These are phyloP conservation scores for Nyctalus aviator DNA, from an alignment of 2,797 vertebrate genomes.

Conservation along the genomic window DNA sequence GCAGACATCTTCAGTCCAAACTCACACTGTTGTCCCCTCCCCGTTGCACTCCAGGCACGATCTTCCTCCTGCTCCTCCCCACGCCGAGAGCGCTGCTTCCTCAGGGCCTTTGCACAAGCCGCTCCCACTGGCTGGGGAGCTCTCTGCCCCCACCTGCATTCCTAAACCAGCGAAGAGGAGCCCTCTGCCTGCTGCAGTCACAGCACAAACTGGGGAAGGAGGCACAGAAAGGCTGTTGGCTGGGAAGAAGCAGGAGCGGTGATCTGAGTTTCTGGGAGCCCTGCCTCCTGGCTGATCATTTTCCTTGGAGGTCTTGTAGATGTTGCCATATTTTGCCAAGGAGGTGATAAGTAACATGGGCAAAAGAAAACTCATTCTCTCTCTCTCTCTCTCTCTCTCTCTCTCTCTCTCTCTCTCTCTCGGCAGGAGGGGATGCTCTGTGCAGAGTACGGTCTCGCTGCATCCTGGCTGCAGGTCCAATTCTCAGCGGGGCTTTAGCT, in stretches of 20 bases:
- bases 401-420: not conserved
- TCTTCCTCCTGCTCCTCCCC: not conserved
- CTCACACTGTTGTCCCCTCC: not conserved
- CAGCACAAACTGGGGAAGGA: not conserved
- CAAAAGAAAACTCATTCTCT: not conserved
- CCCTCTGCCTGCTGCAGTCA: not conserved
- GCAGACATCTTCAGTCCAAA: not conserved
- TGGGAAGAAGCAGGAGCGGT: not conserved
- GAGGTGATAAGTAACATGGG: not conserved
- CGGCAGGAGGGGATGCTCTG: not conserved
- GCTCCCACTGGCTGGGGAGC: not conserved
- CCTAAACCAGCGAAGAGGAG: too few relatives aligned
- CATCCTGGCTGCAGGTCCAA: not conserved
- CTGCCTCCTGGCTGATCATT: not conserved
- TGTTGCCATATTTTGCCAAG: not conserved
- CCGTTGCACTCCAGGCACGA: not conserved
- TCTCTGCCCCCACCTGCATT: not conserved
- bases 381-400: too few relatives aligned
- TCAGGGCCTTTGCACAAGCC: not conserved
- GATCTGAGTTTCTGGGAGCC: not conserved
- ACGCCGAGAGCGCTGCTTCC: not conserved
- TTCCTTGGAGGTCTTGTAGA: not conserved
- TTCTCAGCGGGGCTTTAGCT: constrained; percentile 47
- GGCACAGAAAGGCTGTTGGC: not conserved
- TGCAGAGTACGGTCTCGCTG: not conserved